Percentiles rank a stretch among this genome's conserved stretches.
Conservation (phyloP, 2,888 invertebrate species). For the Chymomyza amoena region DNA sequence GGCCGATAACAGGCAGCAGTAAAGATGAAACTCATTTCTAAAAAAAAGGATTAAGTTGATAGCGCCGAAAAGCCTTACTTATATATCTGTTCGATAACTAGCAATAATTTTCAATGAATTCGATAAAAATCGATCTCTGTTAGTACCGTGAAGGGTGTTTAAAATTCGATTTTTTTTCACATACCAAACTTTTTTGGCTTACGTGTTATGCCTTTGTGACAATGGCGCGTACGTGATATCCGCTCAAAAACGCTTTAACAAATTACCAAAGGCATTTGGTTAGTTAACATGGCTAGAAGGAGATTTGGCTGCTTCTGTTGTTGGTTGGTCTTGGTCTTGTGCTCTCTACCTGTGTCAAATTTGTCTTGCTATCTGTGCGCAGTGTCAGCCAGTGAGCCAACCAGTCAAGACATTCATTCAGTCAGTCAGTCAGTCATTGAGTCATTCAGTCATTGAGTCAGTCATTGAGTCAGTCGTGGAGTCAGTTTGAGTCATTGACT, state of each 20-base stretch:
- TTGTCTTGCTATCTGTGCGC: neutral
- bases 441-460: too few relatives aligned
- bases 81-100: too few relatives aligned
- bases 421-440: neutral
- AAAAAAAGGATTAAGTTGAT: too few relatives aligned
- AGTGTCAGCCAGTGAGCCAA: neutral
- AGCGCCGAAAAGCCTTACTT: too few relatives aligned
- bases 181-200: neutral
- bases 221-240: slow-evolving; percentile 65
- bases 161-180: neutral
- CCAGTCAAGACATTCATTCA: neutral
- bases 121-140: too few relatives aligned
- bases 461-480: neutral
- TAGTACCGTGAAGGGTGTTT: neutral
- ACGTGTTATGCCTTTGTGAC: slow-evolving; percentile 10
- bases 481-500: neutral
- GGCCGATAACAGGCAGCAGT: too few relatives aligned
- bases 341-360: neutral
- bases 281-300: slow-evolving; percentile 11
- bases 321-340: neutral
- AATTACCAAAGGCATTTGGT: slow-evolving; percentile 57
- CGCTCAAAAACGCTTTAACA: slow-evolving; percentile 68
- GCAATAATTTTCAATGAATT: too few relatives aligned
- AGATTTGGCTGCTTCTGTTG: neutral
- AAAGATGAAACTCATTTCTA: too few relatives aligned